A percentile compares a stretch with the other conserved stretches of the same genome.
phyloP scores from a whole-genome alignment of 2,888 invertebrate genomes.

The Cerastis leucographa region DNA sequence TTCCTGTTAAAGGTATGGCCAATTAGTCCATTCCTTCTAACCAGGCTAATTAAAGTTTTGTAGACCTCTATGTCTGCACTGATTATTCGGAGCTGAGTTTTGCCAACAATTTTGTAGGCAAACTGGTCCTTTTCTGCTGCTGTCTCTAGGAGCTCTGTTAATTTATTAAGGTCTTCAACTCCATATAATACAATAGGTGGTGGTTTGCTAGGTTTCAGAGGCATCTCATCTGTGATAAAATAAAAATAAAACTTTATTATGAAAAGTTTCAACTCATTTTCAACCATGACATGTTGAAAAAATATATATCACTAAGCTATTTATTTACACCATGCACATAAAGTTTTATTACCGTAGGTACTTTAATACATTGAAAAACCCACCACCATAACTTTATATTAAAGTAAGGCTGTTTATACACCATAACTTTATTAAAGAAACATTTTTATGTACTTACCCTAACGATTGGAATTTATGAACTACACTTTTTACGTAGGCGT shows the following conservation, averaged over 20 bases:
- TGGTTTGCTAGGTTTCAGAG: too few species aligned
- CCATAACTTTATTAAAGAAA: constrained; percentile 29
- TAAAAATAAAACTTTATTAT: not conserved
- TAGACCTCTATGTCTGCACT: too few species aligned
- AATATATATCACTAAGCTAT: not conserved
- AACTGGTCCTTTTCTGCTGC: too few species aligned
- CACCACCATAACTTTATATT: constrained; percentile 20
- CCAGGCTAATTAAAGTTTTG: too few species aligned
- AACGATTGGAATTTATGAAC: constrained; percentile 34
- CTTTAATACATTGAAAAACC: constrained; percentile 15
- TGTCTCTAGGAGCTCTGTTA: too few species aligned
- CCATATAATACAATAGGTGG: too few species aligned
- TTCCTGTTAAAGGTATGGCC: too few species aligned
- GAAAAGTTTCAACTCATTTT: not conserved
- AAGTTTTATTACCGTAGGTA: constrained; percentile 22
- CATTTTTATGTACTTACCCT: constrained; percentile 14
- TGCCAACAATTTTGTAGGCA: too few species aligned
- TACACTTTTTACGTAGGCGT: not conserved
- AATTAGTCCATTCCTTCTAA: too few species aligned
- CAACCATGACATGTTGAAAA: not conserved
- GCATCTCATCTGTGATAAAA: too few species aligned
- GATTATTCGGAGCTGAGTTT: too few species aligned
- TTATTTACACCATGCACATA: not conserved
- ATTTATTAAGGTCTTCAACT: too few species aligned
- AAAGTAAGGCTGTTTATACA: constrained; percentile 6